These are phyloP conservation scores for Oscheius sp. DNA, from an alignment of 2,888 invertebrate species.

Conservation along the genomic window DNA sequence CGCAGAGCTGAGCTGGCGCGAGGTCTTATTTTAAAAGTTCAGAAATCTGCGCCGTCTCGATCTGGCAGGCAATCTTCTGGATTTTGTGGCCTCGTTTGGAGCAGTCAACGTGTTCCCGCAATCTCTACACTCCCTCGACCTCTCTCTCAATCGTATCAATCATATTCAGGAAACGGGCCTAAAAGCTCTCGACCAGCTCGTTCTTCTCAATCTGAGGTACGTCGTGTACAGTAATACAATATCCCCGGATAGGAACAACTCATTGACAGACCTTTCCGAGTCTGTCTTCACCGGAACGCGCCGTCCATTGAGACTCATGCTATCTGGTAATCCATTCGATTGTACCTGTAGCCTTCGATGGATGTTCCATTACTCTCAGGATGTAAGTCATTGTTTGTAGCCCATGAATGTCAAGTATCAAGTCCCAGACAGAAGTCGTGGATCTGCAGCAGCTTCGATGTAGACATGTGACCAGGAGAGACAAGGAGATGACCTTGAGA, in stretches of 20 bases:
- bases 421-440: constrained; percentile 32
- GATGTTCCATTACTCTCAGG: constrained; percentile 42
- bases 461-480: constrained; percentile 42
- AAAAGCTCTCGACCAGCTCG: constrained; percentile 42
- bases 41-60: constrained; percentile 56
- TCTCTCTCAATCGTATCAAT: constrained; percentile 53
- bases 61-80: constrained; percentile 55
- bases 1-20: background rate
- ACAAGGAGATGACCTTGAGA: constrained; percentile 39
- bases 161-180: constrained; percentile 52
- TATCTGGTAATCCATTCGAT: constrained; percentile 47
- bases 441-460: constrained; percentile 48
- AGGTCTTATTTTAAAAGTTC: background rate
- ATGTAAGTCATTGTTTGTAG: constrained; percentile 11
- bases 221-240: background rate
- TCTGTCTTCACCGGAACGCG: constrained; percentile 44
- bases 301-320: constrained; percentile 39
- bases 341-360: constrained; percentile 52
- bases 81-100: constrained; percentile 50
- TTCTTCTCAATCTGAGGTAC: constrained; percentile 54
- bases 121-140: constrained; percentile 48
- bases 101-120: constrained; percentile 52
- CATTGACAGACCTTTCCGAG: constrained; percentile 45
- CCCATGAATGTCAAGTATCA: background rate
- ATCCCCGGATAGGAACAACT: constrained; percentile 50